A percentile compares a stretch with the other conserved stretches of the same genome.
Evolutionary conservation across 2,888 invertebrate genomes (phyloP).

Genomic region (Neoscelio sp.): DNA sequence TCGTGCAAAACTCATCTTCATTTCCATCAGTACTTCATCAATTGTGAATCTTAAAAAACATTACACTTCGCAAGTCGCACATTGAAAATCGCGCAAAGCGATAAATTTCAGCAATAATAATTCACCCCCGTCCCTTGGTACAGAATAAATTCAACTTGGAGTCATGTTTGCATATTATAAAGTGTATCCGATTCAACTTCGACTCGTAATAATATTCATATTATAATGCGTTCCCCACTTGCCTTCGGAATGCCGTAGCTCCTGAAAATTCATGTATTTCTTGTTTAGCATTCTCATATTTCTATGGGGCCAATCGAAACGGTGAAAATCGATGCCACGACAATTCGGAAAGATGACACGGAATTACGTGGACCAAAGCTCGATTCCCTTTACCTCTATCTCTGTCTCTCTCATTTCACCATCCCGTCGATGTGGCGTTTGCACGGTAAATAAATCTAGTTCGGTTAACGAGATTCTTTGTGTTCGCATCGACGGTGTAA

Average conservation of each 20-base stretch:
- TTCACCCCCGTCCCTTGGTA: conserved; percentile 47
- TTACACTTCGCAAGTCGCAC: conserved; percentile 38
- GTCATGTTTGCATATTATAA: conserved; percentile 50
- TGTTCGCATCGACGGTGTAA: conserved; percentile 13
- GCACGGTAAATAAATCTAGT: conserved; percentile 55
- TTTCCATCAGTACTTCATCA: neutral
- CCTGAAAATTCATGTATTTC: conserved; percentile 46
- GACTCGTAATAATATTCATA: conserved; percentile 49
- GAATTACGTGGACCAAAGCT: too few relatives aligned
- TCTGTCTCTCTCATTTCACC: conserved; percentile 11
- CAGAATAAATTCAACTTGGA: conserved; percentile 52
- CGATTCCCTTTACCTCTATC: too few relatives aligned
- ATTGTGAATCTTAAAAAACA: conserved; percentile 33
- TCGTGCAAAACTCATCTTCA: too few relatives aligned
- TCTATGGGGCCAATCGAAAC: conserved; percentile 12
- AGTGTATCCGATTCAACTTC: conserved; percentile 50
- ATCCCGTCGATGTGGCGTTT: conserved; percentile 6
- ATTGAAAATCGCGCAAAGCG: conserved; percentile 32
- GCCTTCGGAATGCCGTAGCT: conserved; percentile 36
- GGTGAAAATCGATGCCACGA: conserved; percentile 7
- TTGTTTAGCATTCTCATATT: neutral
- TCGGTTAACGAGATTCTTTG: conserved; percentile 61
- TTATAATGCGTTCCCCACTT: conserved; percentile 36
- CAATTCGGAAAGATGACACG: conserved; percentile 10
- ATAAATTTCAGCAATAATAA: conserved; percentile 54